Conservation (phyloP, 92 coral and sea anemone genomes). For the Palythoa grandiflora region DNA sequence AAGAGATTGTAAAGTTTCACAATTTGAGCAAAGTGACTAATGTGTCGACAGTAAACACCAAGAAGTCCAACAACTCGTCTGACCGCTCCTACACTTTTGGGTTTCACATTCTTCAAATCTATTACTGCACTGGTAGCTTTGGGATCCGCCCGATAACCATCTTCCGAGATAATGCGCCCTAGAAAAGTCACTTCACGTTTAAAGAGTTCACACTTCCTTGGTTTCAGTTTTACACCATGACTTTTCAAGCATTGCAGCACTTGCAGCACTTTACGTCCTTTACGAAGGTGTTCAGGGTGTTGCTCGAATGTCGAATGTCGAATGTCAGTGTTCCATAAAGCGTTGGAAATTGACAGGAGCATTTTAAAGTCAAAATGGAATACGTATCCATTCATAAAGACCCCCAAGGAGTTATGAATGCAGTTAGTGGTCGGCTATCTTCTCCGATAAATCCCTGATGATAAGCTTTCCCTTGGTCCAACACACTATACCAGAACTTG, state of each 20-base stretch:
- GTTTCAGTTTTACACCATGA: conserved; percentile 60
- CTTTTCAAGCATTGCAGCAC: conserved; percentile 57
- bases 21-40: conserved; percentile 42
- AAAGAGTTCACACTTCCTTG: conserved; percentile 61
- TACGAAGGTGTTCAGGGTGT: conserved; percentile 64
- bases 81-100: conserved; percentile 54
- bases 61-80: conserved; percentile 47
- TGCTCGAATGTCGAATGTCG: conserved; percentile 57
- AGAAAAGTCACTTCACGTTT: conserved; percentile 63
- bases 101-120: conserved; percentile 24
- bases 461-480: conserved; percentile 65
- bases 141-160: conserved; percentile 56
- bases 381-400: conserved; percentile 60
- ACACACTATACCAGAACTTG: conserved; percentile 57
- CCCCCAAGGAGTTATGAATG: conserved; percentile 68
- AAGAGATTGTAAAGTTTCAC: conserved; percentile 46
- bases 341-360: conserved; percentile 62
- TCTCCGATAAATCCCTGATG: conserved; percentile 58
- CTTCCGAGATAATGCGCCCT: conserved; percentile 55
- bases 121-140: conserved; percentile 53
- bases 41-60: conserved; percentile 54
- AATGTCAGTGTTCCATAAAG: conserved; percentile 60
- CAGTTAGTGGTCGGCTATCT: conserved; percentile 52
- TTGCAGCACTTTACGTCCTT: no score
- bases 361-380: conserved; percentile 60